Base-by-base conservation (phyloP, 1,140 invertebrate genomes). In the Drosophila melanica region DNA sequence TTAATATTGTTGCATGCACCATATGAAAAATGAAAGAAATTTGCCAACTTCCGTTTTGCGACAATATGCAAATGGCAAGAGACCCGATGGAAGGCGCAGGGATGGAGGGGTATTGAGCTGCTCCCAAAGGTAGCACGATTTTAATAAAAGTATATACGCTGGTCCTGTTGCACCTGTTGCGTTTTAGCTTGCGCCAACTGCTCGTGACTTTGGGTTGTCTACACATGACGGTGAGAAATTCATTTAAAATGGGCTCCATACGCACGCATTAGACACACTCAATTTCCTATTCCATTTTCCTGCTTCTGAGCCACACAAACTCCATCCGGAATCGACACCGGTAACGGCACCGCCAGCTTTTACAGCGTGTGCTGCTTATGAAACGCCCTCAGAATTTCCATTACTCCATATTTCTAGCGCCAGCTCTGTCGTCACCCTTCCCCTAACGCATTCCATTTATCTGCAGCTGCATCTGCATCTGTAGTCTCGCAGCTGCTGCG, bases 221-320 rank as follows among this genome's bases (percentile, higher is more conserved):
- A 20, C 30, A 69, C 48, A 69, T 69, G 76, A 18, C 72, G 64
- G 62, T 44, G 74, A 79, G 71, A 87, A 82, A 82, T 81, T 78
- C 79, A 86, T 89, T 86, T 79, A 82, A 87, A 87, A 82, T 79
- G 84, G 75, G 79, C 75, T 62, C 82, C 79, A 82, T 79, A 86
- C 87, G 82, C 77, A 86, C 82, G 82, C 79, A 86, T 86, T 86
- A 86, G 75, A 86, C 84, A 87, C 82, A 82, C 84, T 89, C 82
- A 87, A 87, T 87, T 87, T 87, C 72, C 82, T 89, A 77, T 86
- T 79, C 71, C 82, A 87, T 86, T 86, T 82, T 76, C 35, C 55
- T 59, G 44, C 59, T 42, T 18, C 39, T 14, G 1, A n/a, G 18
- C 53, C 48, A 12, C 58, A 42, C 44, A 23, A 47, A 58, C 65